These are phyloP conservation scores for Romanogobio albipinnatus DNA, from an alignment of 2,113 vertebrate genomes.

Conservation along the genomic window DNA sequence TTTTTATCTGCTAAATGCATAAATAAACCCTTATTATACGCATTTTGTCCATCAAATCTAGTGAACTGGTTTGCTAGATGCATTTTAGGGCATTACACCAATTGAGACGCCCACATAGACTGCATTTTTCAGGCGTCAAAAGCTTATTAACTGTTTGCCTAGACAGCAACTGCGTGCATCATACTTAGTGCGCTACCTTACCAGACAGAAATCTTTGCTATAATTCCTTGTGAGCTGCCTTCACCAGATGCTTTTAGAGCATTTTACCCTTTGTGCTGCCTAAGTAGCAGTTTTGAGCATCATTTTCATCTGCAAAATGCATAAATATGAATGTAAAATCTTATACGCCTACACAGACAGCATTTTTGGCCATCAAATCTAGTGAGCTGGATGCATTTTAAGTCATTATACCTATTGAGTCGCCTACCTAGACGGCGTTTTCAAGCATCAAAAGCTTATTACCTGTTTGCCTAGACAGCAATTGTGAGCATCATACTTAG, in stretches of 20 bases:
- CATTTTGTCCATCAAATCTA: neutral
- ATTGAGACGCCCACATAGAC: neutral
- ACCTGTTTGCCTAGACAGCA: neutral
- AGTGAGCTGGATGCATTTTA: constrained; percentile 9
- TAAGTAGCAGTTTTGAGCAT: neutral
- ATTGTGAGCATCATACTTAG: neutral
- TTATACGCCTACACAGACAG: neutral
- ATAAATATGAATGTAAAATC: constrained; percentile 7
- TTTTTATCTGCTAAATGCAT: neutral
- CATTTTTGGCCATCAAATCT: neutral
- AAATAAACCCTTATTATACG: neutral
- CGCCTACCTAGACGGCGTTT: neutral
- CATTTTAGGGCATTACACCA: neutral
- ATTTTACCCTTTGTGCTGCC: neutral
- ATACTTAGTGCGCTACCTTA: neutral
- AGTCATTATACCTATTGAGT: neutral
- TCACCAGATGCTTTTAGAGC: neutral
- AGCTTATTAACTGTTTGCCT: neutral
- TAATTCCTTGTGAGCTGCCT: neutral
- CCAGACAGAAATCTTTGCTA: neutral
- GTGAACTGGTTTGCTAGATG: neutral
- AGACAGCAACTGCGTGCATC: neutral
- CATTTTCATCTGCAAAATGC: neutral
- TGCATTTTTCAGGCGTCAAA: constrained; percentile 6
- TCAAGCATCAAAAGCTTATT: neutral